Evolutionary conservation across 2,888 invertebrate genomes (phyloP).

Genomic region (Epistrophe eligans): DNA sequence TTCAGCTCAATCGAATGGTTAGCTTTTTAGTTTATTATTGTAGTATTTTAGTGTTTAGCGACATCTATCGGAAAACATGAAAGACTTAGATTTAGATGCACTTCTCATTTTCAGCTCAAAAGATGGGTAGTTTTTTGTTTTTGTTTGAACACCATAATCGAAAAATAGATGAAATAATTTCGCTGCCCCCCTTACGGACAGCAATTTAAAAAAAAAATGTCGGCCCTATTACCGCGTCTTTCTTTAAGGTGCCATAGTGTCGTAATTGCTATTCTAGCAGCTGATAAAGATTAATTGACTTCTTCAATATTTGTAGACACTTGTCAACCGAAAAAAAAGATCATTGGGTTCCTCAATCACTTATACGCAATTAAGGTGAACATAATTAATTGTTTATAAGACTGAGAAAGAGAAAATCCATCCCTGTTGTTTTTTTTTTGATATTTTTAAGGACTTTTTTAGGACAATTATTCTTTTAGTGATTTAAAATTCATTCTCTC

Average conservation of each 20-base stretch:
- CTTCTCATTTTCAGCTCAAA: no score
- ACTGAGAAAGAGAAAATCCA: slow-evolving; percentile 33
- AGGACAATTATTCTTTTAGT: slow-evolving; percentile 37
- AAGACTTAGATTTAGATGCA: no score
- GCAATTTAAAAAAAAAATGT: no score
- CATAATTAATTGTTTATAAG: slow-evolving; percentile 73
- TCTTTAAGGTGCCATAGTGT: slow-evolving; percentile 69
- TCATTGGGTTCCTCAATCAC: slow-evolving; percentile 47
- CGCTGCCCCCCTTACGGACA: no score
- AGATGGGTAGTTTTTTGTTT: no score
- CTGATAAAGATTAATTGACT: slow-evolving; percentile 75
- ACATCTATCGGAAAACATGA: no score
- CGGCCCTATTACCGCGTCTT: background rate
- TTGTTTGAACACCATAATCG: no score
- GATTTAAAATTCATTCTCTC: slow-evolving; percentile 60
- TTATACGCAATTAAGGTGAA: slow-evolving; percentile 61
- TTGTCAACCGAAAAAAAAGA: slow-evolving; percentile 57
- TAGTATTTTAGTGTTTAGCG: no score
- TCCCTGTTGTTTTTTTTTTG: slow-evolving; percentile 1
- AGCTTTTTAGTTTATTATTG: no score
- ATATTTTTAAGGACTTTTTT: slow-evolving; percentile 17
- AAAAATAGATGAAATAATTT: no score
- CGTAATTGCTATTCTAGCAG: slow-evolving; percentile 52
- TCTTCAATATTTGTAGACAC: slow-evolving; percentile 52
- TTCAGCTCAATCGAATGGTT: no score